phyloP scores from a whole-genome alignment of 1,140 invertebrate genomes.

The Rhopalosiphum padi region DNA sequence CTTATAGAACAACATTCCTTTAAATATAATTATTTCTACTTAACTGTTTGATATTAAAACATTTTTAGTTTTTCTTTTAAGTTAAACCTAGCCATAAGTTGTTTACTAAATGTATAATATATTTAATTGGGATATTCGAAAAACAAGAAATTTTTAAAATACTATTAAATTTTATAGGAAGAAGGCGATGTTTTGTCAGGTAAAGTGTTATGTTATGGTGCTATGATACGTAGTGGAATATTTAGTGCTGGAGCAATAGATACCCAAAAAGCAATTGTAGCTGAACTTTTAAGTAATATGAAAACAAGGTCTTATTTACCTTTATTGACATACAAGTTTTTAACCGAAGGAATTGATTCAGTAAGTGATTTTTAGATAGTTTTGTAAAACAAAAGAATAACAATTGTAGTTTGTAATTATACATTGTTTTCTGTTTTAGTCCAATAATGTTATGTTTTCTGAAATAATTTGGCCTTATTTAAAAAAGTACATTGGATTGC shows the following conservation, averaged over 20 bases:
- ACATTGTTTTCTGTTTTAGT: conserved; percentile 41
- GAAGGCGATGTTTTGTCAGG: conserved; percentile 54
- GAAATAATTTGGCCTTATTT: conserved; percentile 51
- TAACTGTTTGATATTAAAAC: not conserved
- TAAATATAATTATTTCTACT: not conserved
- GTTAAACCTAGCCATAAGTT: not conserved
- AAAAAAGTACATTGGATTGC: conserved; percentile 43
- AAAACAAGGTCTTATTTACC: conserved; percentile 57
- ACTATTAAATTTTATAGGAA: conserved; percentile 36
- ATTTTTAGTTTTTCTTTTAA: not conserved
- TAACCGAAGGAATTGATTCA: conserved; percentile 50
- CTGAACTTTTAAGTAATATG: conserved; percentile 52
- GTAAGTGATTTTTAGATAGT: not conserved
- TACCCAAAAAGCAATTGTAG: conserved; percentile 49
- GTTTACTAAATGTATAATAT: not conserved
- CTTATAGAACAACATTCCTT: not conserved
- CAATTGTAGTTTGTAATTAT: not conserved
- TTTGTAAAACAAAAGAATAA: not conserved
- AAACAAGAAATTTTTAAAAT: not conserved
- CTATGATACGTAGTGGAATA: conserved; percentile 46
- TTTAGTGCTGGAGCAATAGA: conserved; percentile 27
- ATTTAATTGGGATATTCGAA: not conserved
- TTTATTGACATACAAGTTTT: conserved; percentile 46
- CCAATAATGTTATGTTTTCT: conserved; percentile 42
- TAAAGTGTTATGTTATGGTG: conserved; percentile 55